Conservation (phyloP, 2,113 vertebrate species). For the Litocranius walleri region DNA sequence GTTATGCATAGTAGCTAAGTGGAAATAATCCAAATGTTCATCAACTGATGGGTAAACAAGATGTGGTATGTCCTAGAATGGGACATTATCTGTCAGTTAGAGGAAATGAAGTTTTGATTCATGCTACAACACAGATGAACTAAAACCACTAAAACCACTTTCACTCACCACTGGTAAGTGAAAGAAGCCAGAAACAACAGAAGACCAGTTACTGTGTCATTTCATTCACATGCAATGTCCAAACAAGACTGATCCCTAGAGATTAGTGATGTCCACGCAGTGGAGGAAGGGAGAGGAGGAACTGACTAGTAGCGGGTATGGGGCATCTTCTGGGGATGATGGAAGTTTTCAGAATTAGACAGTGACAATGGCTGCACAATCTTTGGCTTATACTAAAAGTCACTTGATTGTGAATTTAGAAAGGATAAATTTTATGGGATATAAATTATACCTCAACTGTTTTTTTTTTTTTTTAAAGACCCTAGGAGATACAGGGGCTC, state of each 20-base stretch:
- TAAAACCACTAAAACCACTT: not conserved
- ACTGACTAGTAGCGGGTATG: not conserved
- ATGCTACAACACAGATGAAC: not conserved
- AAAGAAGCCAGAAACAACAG: not conserved
- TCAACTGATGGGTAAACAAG: not conserved
- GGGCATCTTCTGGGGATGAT: not conserved
- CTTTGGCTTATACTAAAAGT: not conserved
- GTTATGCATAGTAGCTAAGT: not conserved
- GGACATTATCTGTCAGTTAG: not conserved
- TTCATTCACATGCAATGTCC: not conserved
- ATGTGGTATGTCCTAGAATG: not conserved
- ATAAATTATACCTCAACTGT: not conserved
- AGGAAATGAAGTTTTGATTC: not conserved
- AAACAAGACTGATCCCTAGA: not conserved
- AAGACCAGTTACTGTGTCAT: rapidly evolving
- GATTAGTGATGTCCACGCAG: not conserved
- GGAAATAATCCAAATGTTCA: not conserved
- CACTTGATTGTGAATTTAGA: not conserved
- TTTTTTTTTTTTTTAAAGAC: not conserved
- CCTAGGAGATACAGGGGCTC: not conserved
- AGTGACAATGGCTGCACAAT: not conserved
- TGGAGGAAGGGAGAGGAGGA: not conserved
- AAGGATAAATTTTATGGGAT: not conserved
- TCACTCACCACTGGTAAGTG: no score
- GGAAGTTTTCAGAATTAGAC: not conserved